Base-by-base conservation (phyloP, 2,888 invertebrate species). In the Polia nebulosa region DNA sequence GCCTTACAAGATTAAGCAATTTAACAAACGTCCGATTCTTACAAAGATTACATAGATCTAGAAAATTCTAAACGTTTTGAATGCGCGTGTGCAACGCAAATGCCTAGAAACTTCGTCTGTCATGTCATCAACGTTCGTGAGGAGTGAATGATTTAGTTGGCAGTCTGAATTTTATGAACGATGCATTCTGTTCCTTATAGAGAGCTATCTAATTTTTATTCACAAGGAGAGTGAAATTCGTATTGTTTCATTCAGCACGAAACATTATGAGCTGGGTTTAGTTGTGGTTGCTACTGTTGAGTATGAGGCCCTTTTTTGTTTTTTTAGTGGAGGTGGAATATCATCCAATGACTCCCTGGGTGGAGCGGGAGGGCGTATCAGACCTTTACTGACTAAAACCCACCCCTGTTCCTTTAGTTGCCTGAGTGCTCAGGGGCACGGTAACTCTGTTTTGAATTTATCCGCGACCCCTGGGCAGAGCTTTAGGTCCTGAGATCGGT, bases 41-140 rank as follows among this genome's bases (percentile, higher is more conserved):
- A 59, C 51, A 71, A 53, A 57, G 25, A 47, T 72, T 52, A 65
- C 47, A 56, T 68, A 13, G 45, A 51, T 74, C 64, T 75, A 75
- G 71, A 71, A 75, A 64, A 68, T 45, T 56, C 71, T 49, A 57
- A 49, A 36, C 44, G 55, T 62, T 49, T 53, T 32, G 29, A 55
- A 56, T 67, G 67, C 62, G 13, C 13, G 41, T 64, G 76, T 52
- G 70, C 64, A 57, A 8, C 41, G 41, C 32, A n/a, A 63, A 53
- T 53, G 56, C 51, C 77, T 72, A 72, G 80, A 80, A 78, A 77
- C 75, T 49, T 52, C 36, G 55, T 32, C 17, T 22, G 25, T 64
- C 68, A 67, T 66, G 63, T 34, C 4, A 44, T 6, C 25, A 47
- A 45, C 36, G 60, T 73, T 47, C 51, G 59, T 61, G 25, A 52